Conservation (phyloP, 2,888 invertebrate genomes). For the Ligdia adustata region DNA sequence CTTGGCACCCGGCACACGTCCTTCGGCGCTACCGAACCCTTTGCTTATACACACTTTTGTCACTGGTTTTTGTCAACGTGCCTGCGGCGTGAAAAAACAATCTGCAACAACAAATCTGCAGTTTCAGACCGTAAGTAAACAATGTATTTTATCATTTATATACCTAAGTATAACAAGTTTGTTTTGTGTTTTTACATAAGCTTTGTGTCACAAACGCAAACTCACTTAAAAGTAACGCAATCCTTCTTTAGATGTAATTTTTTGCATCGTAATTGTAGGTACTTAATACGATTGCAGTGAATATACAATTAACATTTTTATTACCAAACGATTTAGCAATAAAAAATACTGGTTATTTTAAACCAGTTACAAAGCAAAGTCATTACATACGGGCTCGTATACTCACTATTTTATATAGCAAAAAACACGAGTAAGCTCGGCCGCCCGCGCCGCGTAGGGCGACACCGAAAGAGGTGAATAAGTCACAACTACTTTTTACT, state of each 20-base stretch:
- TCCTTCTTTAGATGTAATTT: neutral
- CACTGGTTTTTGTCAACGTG: slow-evolving; percentile 40
- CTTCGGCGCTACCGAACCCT: slow-evolving; percentile 52
- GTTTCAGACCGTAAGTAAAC: slow-evolving; percentile 19
- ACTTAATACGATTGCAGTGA: too few relatives aligned
- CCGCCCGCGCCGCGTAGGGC: slow-evolving; percentile 65
- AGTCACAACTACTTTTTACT: slow-evolving; percentile 82
- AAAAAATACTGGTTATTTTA: too few relatives aligned
- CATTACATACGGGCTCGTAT: slow-evolving; percentile 7
- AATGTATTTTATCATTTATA: slow-evolving; percentile 23
- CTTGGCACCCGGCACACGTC: slow-evolving; percentile 55
- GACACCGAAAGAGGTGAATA: slow-evolving; percentile 83
- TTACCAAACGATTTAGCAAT: too few relatives aligned
- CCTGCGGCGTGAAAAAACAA: slow-evolving; percentile 51
- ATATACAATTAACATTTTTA: too few relatives aligned
- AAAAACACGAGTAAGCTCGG: slow-evolving; percentile 62
- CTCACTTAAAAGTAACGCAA: slow-evolving; percentile 12
- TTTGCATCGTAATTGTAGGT: too few relatives aligned
- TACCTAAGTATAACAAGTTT: slow-evolving; percentile 26
- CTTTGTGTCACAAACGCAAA: slow-evolving; percentile 34
- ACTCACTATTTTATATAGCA: slow-evolving; percentile 28
- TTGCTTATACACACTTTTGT: slow-evolving; percentile 43
- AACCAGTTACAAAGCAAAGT: neutral
- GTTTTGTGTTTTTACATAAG: slow-evolving; percentile 42
- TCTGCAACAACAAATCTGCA: too few relatives aligned